phyloP scores from a whole-genome alignment of 2,888 invertebrate genomes.

The Cheilosia grossa region DNA sequence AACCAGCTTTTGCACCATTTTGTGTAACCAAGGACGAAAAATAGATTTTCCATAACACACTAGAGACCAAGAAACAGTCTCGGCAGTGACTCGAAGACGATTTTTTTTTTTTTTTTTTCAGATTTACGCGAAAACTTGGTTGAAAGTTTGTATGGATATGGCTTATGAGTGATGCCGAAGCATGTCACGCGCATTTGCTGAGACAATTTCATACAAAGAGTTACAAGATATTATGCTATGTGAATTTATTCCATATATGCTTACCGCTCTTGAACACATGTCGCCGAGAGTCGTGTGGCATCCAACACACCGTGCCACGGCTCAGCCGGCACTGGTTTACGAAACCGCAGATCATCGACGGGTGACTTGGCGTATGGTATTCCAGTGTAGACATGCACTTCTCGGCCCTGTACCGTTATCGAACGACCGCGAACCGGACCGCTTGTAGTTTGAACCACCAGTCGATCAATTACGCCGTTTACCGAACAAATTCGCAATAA shows the following conservation, averaged over 20 bases:
- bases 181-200: no score
- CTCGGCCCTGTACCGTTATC: conserved; percentile 91
- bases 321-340: conserved; percentile 92
- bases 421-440: conserved; percentile 92
- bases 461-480: conserved; percentile 86
- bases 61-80: no score
- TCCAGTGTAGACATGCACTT: conserved; percentile 94
- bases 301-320: conserved; percentile 94
- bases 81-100: no score
- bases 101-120: no score
- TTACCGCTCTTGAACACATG: conserved; percentile 92
- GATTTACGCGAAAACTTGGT: no score
- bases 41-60: no score
- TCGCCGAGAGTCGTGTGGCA: conserved; percentile 91
- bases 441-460: conserved; percentile 92
- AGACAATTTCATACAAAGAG: no score
- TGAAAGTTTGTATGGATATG: no score
- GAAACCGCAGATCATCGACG: conserved; percentile 92
- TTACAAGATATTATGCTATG: no score
- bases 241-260: conserved; percentile 39
- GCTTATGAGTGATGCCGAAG: no score
- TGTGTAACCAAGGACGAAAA: no score
- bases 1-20: no score
- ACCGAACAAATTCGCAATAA: conserved; percentile 79
- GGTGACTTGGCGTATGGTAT: conserved; percentile 97